Conservation (phyloP, 2,113 vertebrate species). For the Dasyurus viverrinus region DNA sequence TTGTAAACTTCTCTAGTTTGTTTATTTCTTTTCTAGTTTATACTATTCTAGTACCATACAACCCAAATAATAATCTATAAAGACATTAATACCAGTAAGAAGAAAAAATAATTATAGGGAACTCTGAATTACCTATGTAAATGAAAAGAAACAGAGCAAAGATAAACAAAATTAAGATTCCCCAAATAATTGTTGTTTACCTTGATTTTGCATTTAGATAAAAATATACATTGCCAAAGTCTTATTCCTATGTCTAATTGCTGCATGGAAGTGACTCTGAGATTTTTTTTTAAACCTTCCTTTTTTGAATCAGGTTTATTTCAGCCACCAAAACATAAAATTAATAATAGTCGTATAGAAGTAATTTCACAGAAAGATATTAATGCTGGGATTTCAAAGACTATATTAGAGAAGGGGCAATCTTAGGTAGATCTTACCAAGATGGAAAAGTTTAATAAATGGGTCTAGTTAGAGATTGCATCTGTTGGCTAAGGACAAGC, state of each 20-base stretch:
- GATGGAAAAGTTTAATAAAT: neutral
- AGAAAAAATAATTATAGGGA: neutral
- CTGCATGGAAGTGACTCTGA: neutral
- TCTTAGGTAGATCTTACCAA: neutral
- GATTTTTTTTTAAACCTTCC: neutral
- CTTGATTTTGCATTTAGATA: neutral
- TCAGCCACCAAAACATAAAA: neutral
- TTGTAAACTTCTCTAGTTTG: neutral
- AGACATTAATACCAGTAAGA: neutral
- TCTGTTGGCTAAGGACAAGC: neutral
- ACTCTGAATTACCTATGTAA: neutral
- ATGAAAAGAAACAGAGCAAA: neutral
- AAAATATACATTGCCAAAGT: neutral
- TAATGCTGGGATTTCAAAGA: neutral
- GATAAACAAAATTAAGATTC: neutral
- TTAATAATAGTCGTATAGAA: neutral
- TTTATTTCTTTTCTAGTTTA: neutral
- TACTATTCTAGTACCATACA: neutral
- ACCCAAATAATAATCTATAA: neutral
- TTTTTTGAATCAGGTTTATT: neutral
- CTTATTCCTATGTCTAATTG: neutral
- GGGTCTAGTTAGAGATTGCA: neutral
- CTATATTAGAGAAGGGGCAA: neutral
- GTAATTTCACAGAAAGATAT: neutral
- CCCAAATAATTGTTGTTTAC: constrained; percentile 14